phyloP scores from a whole-genome alignment of 2,888 invertebrate species.

The Cynaeus angustus region DNA sequence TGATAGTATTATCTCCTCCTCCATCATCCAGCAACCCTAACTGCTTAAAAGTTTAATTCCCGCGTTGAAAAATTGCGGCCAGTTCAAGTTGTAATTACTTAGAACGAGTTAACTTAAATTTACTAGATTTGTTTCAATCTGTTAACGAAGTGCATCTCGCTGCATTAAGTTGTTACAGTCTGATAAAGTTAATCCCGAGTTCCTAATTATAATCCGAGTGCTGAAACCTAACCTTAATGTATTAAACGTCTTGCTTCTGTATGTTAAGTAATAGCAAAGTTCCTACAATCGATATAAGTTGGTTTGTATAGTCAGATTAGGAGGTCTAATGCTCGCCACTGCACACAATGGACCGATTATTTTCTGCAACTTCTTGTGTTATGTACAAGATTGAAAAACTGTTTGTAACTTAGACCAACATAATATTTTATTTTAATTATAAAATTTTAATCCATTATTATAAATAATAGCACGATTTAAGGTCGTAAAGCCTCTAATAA shows the following conservation, averaged over 20 bases:
- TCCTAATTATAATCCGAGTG: conserved; percentile 61
- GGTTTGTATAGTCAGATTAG: conserved; percentile 28
- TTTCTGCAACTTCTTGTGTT: neutral
- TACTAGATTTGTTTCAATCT: conserved; percentile 48
- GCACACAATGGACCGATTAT: conserved; percentile 7
- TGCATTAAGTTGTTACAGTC: conserved; percentile 52
- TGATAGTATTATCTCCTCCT: too few species aligned
- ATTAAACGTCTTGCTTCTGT: conserved; percentile 44
- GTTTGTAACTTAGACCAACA: too few species aligned
- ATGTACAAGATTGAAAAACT: neutral
- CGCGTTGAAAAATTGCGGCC: neutral
- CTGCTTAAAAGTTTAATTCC: too few species aligned
- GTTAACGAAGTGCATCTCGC: conserved; percentile 46
- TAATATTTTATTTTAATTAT: neutral
- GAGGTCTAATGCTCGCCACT: conserved; percentile 10
- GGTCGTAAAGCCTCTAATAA: neutral
- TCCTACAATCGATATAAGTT: conserved; percentile 35
- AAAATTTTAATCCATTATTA: neutral
- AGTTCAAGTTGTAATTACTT: conserved; percentile 32
- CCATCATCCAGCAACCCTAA: too few species aligned
- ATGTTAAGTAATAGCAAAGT: conserved; percentile 39
- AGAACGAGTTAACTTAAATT: conserved; percentile 38
- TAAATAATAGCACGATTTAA: neutral
- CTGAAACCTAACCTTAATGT: conserved; percentile 61
- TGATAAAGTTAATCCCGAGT: conserved; percentile 58